Base-by-base conservation (phyloP, 2,113 vertebrate species). In the Peromyscus polionotus region DNA sequence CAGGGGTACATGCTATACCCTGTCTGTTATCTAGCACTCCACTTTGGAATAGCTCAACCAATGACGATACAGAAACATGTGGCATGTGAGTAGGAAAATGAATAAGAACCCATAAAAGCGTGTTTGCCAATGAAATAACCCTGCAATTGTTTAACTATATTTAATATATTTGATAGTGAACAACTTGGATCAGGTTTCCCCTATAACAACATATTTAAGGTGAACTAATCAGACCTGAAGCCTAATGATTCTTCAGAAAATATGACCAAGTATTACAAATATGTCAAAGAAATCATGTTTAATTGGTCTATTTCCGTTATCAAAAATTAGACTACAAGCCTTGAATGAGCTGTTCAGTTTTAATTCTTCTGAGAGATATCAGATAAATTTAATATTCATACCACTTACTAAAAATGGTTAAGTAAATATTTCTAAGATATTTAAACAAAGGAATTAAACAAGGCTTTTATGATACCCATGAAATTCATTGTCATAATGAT, bases 301-400 rank as follows among this genome's bases (percentile, higher is more conserved):
- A 83, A 28, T 90, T 93, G 39, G 63, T 2, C 80, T 4, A 91
- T 85, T 94, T 95, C 16, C 80, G 28, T 70, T 8, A 88, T 65
- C 5, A 63, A 91, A 90, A 83, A 42, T 39, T 48, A 16, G 2
- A 80, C 20, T 67, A 67, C 3, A 86, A 91, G 4, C 0, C 54
- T 79, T 95, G 57, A 87, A 13, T 88, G 86, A 77, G 2, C 87
- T 61, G 13, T 90, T 92, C 22, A 22, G 4, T 59, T 85, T 96
- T 59, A 93, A 51, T 57, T 68, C 22, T 81, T 96, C 20, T 70
- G 39, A 65, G n/a, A 91, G 26, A 81, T 14, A 61, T 67, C 20
- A 93, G 42, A 61, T 24, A 0, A 26, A 72, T 75, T 67, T 72
- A 8, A 80, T 89, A 81, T 0, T 61, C 39, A 20, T 22, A 42